Conservation (phyloP, 2,113 vertebrate species). For the Perca flavescens region DNA sequence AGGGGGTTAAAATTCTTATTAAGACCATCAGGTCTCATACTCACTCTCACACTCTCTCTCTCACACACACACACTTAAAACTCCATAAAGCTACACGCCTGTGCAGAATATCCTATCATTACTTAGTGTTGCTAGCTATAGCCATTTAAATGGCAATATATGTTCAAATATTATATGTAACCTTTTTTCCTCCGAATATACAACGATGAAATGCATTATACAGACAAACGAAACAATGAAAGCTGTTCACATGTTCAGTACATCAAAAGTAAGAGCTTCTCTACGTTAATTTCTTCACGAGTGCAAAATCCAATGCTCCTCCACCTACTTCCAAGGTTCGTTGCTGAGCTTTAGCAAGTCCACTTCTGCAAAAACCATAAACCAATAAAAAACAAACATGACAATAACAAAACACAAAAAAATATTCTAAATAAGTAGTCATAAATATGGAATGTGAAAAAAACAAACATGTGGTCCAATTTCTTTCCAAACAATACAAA, state of each 20-base stretch:
- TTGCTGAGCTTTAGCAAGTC: slow-evolving; percentile 82
- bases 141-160: slow-evolving; percentile 90
- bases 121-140: slow-evolving; percentile 96
- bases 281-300: slow-evolving; percentile 94
- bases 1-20: slow-evolving; percentile 83
- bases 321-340: slow-evolving; percentile 91
- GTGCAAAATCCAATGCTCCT: slow-evolving; percentile 98
- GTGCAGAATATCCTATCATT: slow-evolving; percentile 91
- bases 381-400: slow-evolving; percentile 54
- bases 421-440: slow-evolving; percentile 83
- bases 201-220: slow-evolving; percentile 94
- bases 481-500: slow-evolving; percentile 88
- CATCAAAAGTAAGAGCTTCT: slow-evolving; percentile 92
- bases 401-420: slow-evolving; percentile 59
- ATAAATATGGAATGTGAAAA: slow-evolving; percentile 96
- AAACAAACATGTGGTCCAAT: slow-evolving; percentile 85
- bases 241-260: slow-evolving; percentile 92
- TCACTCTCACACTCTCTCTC: neutral
- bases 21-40: slow-evolving; percentile 60
- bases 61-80: slow-evolving; percentile 79
- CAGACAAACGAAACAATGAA: slow-evolving; percentile 94
- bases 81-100: slow-evolving; percentile 90
- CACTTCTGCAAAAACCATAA: slow-evolving; percentile 79
- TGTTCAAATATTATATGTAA: slow-evolving; percentile 91
- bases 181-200: slow-evolving; percentile 91